Conservation (phyloP, 2,888 invertebrate genomes). For the Actias luna region DNA sequence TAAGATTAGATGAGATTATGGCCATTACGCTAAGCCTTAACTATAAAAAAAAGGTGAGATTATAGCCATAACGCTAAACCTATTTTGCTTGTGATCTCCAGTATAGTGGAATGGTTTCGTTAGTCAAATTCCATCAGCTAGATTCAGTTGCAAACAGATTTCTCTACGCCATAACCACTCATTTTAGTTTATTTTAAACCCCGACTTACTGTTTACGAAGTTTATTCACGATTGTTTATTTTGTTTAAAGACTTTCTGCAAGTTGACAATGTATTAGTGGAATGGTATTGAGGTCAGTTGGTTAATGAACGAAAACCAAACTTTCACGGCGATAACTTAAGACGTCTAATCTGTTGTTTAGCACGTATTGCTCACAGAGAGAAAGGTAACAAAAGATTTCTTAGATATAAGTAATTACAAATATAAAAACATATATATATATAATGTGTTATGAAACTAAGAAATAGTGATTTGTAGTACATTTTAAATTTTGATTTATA, state of each 20-base stretch:
- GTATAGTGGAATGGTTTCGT: too few relatives aligned
- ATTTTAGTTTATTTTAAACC: not conserved
- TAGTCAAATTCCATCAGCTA: too few relatives aligned
- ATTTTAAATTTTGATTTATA: too few relatives aligned
- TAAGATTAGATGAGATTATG: too few relatives aligned
- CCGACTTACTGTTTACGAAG: not conserved
- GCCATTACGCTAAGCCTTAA: too few relatives aligned
- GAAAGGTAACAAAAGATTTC: not conserved
- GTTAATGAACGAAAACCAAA: slow-evolving; percentile 6
- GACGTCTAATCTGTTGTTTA: not conserved
- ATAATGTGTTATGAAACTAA: not conserved
- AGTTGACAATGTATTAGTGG: not conserved
- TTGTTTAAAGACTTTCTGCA: slow-evolving; percentile 1
- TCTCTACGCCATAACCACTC: too few relatives aligned
- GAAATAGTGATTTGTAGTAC: not conserved
- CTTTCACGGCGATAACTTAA: not conserved
- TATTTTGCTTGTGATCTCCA: too few relatives aligned
- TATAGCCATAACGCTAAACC: too few relatives aligned
- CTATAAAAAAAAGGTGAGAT: too few relatives aligned
- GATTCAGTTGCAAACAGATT: too few relatives aligned
- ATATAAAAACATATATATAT: not conserved
- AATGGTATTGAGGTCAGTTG: slow-evolving; percentile 2
- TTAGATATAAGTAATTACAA: not conserved
- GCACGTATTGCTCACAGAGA: not conserved
- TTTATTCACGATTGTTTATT: not conserved